Percentiles rank a stretch among this genome's conserved stretches.
phyloP scores from a whole-genome alignment of 2,888 invertebrate genomes.

The Romanomermis culicivorax region DNA sequence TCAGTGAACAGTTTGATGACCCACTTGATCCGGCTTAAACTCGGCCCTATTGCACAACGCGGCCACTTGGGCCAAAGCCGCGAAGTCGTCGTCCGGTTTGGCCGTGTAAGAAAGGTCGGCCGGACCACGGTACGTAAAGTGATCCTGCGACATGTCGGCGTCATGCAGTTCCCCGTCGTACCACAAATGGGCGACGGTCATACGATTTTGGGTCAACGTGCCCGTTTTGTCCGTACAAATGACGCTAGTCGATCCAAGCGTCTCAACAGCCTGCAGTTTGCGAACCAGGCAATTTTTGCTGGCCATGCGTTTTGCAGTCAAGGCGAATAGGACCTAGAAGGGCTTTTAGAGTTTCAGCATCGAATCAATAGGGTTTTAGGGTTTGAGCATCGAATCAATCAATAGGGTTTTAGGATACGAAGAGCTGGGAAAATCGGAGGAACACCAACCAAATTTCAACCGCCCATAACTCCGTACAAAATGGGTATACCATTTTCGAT shows the following conservation, averaged over 20 bases:
- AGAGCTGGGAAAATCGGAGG: too few relatives aligned
- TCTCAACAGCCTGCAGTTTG: constrained; percentile 97
- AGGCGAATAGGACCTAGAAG: constrained; percentile 54
- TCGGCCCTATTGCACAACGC: constrained; percentile 94
- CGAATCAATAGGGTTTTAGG: too few relatives aligned
- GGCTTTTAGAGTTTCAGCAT: too few relatives aligned
- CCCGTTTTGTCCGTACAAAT: constrained; percentile 99
- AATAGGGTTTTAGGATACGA: too few relatives aligned
- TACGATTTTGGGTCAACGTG: constrained; percentile 46
- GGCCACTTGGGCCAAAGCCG: constrained; percentile 74
- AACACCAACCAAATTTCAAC: too few relatives aligned
- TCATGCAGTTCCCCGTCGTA: constrained; percentile 92
- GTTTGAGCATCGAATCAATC: too few relatives aligned
- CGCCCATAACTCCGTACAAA: too few relatives aligned
- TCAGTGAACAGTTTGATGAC: too few relatives aligned
- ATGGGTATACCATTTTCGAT: too few relatives aligned
- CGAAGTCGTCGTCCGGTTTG: constrained; percentile 40
- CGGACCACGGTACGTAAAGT: constrained; percentile 38
- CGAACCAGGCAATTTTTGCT: constrained; percentile 88
- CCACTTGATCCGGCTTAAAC: constrained; percentile 70
- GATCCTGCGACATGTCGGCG: constrained; percentile 95
- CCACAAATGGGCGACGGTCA: constrained; percentile 37
- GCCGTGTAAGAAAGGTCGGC: constrained; percentile 23
- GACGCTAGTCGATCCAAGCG: constrained; percentile 89
- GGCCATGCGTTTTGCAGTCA: constrained; percentile 95